Evolutionary conservation across 2,797 vertebrate species (phyloP), one percentile per base, ranked within the genome.

Genomic region (Hippopotamyrus pictus): DNA sequence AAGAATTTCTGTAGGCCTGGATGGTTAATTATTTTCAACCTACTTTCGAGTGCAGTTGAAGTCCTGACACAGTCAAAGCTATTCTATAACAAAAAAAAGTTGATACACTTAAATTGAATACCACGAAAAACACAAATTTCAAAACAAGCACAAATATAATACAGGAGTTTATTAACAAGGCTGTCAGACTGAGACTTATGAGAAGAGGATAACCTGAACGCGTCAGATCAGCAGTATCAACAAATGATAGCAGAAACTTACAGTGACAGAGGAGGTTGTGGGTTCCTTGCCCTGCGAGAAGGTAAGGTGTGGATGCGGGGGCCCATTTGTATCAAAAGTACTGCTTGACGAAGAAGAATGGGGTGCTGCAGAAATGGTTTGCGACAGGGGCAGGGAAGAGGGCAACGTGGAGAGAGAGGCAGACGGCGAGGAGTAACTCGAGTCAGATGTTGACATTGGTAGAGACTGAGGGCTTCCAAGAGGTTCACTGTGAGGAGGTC

Each of bases 41-140:
- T 97, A 99, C 98, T 93, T 92, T 98, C 98, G 91, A 97, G 95
- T 90, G 96, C 90, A 91, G 94, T 95, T 92, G 97, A 96, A 22
- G 95, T 94, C 94, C 96, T 97, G 92, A 96, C 94, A 91, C 95
- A 93, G 73, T 93, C 94, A 93, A 97, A 98, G 92, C 98, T 98
- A 0, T 98, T 99, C 98, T 99, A 90, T 17, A 91, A 95, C 53
- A 88, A 93, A 37, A n/a, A 89, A 90, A 89, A 1, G 0, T 37
- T 6, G 8, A 19, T 19, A 33, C 9, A 12, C 59, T 79, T 2
- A 59, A 86, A 29, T 7, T n/a, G 1, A 41, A 12, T n/a, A n/a
- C 51, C 57, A 79, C 19, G 0, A 4, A 50, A 85, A 3, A 9
- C 88, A 88, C 11, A 29, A 0, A 25, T 51, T 17, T 46, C 3